Conservation (phyloP, 2,888 invertebrate species). For the Euplagia quadripunctaria region DNA sequence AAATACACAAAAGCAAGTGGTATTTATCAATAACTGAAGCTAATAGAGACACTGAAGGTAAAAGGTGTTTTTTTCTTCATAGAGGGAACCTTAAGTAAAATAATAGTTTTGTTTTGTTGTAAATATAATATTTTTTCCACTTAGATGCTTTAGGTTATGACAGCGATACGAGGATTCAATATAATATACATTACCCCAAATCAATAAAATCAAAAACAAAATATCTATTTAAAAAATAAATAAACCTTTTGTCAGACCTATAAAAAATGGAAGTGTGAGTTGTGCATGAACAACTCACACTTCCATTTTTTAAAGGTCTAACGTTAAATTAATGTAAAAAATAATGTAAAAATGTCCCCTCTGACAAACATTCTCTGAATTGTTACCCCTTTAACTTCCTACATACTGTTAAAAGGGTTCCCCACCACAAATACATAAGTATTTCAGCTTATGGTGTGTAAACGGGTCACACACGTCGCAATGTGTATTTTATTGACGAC, state of each 20-base stretch:
- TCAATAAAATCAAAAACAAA: neutral
- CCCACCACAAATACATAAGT: constrained; percentile 14
- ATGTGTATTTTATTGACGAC: constrained; percentile 20
- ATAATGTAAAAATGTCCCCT: neutral
- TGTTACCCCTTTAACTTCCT: neutral
- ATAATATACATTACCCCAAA: neutral
- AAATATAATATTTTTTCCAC: neutral
- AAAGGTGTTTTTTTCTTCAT: too few species aligned
- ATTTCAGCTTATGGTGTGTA: constrained; percentile 23
- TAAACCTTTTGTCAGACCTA: too few species aligned
- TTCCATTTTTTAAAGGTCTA: neutral
- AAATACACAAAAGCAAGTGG: neutral
- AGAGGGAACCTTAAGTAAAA: too few species aligned
- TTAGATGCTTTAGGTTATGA: neutral
- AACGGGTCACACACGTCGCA: constrained; percentile 11
- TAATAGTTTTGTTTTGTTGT: neutral
- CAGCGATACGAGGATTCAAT: neutral
- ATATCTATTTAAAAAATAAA: too few species aligned
- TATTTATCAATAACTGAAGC: neutral
- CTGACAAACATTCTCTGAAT: neutral
- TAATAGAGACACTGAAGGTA: neutral
- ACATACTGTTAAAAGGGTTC: constrained; percentile 6
- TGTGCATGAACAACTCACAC: neutral
- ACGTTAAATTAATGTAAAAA: too few species aligned
- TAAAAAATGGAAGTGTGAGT: too few species aligned